Percentiles rank a stretch among this genome's conserved stretches.
These are phyloP conservation scores for Xiphorhynchus elegans DNA, from an alignment of 2,113 vertebrate species.

Conservation along the genomic window DNA sequence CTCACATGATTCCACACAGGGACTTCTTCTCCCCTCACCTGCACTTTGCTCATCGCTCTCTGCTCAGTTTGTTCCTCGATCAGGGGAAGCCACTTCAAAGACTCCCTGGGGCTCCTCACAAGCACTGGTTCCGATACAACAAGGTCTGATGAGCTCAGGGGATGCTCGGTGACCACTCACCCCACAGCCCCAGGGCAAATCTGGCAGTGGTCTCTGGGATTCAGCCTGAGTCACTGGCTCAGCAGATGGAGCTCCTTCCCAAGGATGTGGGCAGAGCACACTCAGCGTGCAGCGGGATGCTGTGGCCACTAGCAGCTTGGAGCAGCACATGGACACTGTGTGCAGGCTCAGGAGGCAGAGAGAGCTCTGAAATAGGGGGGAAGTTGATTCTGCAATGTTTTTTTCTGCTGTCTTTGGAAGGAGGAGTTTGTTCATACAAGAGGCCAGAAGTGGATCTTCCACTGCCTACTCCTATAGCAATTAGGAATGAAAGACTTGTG, in stretches of 20 bases:
- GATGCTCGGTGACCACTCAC: accelerated
- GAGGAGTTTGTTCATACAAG: accelerated
- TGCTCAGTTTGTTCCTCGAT: neutral
- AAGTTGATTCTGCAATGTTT: neutral
- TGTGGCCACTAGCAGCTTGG: neutral
- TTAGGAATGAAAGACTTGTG: neutral
- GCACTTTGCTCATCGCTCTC: accelerated
- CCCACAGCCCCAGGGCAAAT: neutral
- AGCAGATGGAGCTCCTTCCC: constrained; percentile 55
- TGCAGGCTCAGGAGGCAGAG: neutral
- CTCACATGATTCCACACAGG: accelerated
- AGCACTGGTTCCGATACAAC: neutral
- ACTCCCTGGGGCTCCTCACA: neutral
- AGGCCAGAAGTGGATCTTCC: neutral
- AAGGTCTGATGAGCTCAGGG: neutral
- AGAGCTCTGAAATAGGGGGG: neutral
- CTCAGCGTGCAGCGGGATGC: neutral
- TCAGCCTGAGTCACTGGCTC: neutral
- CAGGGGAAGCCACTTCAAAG: neutral
- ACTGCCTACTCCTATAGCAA: neutral
- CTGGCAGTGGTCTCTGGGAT: neutral
- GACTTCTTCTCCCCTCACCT: neutral
- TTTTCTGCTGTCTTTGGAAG: neutral
- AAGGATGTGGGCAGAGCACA: neutral
- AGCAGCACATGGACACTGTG: neutral